phyloP scores from a whole-genome alignment of 2,888 invertebrate species.

The Nymphalis polychloros region DNA sequence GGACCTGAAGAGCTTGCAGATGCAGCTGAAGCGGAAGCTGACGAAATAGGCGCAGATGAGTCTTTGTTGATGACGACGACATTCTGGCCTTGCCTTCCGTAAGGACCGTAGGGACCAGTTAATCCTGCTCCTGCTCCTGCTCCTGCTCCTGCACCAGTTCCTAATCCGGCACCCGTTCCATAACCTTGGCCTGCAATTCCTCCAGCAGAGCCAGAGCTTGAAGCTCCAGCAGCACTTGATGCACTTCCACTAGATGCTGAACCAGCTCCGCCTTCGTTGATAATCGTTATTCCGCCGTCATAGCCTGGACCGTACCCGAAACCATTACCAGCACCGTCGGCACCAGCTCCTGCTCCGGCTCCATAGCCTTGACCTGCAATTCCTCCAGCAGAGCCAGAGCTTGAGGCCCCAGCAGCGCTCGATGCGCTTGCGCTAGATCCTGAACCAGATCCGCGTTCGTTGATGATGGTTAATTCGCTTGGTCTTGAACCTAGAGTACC shows the following conservation, averaged over 20 bases:
- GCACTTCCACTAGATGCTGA: too few relatives aligned
- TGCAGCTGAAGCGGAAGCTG: conserved; percentile 13
- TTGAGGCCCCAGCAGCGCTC: not conserved
- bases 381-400: too few relatives aligned
- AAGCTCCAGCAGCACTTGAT: conserved; percentile 3
- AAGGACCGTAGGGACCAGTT: conserved; percentile 11
- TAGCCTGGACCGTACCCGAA: too few relatives aligned
- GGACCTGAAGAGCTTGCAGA: conserved; percentile 10
- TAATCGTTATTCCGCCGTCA: too few relatives aligned
- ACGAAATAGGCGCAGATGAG: conserved; percentile 1
- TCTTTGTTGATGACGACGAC: conserved; percentile 7
- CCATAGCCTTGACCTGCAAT: conserved; percentile 1
- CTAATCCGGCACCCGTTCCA: not conserved
- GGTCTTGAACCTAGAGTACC: not conserved
- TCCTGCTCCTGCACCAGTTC: not conserved
- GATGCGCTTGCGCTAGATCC: too few relatives aligned
- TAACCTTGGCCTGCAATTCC: not conserved
- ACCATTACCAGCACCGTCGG: conserved; percentile 18
- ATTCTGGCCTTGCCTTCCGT: not conserved
- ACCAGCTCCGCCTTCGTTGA: too few relatives aligned
- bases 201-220: not conserved
- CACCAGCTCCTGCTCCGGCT: not conserved
- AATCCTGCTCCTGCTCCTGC: conserved; percentile 13
- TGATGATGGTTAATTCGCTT: not conserved
- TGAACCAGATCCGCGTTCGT: not conserved